Evolutionary conservation across 1,140 invertebrate genomes (phyloP).

Genomic region (Marisa cornuarietis): DNA sequence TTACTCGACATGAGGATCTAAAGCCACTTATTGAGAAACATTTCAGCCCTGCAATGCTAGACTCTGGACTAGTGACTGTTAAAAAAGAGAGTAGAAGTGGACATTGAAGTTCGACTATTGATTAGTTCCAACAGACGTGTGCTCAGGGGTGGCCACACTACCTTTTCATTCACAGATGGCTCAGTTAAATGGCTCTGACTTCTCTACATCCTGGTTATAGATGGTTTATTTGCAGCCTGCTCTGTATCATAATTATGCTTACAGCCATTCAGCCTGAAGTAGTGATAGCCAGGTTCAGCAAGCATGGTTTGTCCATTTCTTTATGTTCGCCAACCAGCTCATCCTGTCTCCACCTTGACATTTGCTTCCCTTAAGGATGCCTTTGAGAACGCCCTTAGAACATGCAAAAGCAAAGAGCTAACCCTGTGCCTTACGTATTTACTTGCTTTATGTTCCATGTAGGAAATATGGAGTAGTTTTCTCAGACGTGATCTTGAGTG

Average conservation of each 20-base stretch:
- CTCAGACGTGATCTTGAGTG: too few species aligned
- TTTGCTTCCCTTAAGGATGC: too few species aligned
- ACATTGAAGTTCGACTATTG: constrained; percentile 21
- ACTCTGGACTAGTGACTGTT: constrained; percentile 27
- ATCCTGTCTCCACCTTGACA: background rate
- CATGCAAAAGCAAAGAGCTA: too few species aligned
- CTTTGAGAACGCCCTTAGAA: too few species aligned
- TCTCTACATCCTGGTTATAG: constrained; percentile 6
- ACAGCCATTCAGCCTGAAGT: background rate
- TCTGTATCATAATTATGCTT: background rate
- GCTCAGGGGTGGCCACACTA: constrained; percentile 32
- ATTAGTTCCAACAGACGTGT: constrained; percentile 12
- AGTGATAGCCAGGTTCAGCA: too few species aligned
- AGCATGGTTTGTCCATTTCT: too few species aligned
- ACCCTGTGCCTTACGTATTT: too few species aligned
- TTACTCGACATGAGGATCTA: constrained; percentile 23
- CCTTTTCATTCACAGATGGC: constrained; percentile 23
- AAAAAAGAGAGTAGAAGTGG: constrained; percentile 32
- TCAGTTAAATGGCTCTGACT: constrained; percentile 14
- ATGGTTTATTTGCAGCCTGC: background rate
- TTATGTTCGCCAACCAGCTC: background rate
- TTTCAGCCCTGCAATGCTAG: constrained; percentile 11
- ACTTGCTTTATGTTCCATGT: too few species aligned
- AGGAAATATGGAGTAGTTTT: too few species aligned
- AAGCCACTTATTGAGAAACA: constrained; percentile 23